phyloP scores from a whole-genome alignment of 2,797 vertebrate species.

The Sebastes paucispinis region DNA sequence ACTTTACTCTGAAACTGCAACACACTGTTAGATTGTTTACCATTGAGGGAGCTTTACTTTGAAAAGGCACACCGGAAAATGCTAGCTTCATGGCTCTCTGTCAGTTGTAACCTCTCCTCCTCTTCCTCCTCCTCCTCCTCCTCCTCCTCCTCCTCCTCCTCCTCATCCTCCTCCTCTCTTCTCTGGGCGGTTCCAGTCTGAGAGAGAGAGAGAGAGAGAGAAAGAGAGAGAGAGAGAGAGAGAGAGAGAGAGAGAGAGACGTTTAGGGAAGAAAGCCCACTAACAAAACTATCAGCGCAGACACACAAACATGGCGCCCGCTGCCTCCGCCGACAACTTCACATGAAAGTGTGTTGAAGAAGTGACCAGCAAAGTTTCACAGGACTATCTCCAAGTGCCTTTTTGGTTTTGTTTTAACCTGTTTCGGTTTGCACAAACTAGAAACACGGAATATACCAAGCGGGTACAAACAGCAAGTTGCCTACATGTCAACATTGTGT shows the following conservation, averaged over 20 bases:
- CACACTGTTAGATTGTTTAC: not conserved
- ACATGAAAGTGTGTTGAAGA: slow-evolving; percentile 69
- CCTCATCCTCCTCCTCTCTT: not conserved
- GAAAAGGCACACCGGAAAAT: slow-evolving; percentile 18
- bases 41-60: slow-evolving; percentile 6
- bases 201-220: not conserved
- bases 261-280: slow-evolving; percentile 69
- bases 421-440: slow-evolving; percentile 5
- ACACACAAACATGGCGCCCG: slow-evolving; percentile 85
- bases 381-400: slow-evolving; percentile 5
- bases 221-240: no score
- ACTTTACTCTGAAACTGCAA: not conserved
- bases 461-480: slow-evolving; percentile 67
- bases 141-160: slow-evolving; percentile 16
- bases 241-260: slow-evolving; percentile 20
- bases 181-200: slow-evolving; percentile 79
- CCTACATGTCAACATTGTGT: slow-evolving; percentile 82
- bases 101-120: slow-evolving; percentile 48
- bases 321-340: slow-evolving; percentile 67
- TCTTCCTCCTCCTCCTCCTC: slow-evolving; percentile 33
- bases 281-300: slow-evolving; percentile 69
- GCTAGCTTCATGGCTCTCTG: not conserved
- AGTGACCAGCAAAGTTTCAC: slow-evolving; percentile 68
- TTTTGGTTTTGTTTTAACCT: not conserved
- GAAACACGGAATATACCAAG: slow-evolving; percentile 49